phyloP scores from a whole-genome alignment of 2,113 vertebrate genomes.

The Petaurus breviceps region DNA sequence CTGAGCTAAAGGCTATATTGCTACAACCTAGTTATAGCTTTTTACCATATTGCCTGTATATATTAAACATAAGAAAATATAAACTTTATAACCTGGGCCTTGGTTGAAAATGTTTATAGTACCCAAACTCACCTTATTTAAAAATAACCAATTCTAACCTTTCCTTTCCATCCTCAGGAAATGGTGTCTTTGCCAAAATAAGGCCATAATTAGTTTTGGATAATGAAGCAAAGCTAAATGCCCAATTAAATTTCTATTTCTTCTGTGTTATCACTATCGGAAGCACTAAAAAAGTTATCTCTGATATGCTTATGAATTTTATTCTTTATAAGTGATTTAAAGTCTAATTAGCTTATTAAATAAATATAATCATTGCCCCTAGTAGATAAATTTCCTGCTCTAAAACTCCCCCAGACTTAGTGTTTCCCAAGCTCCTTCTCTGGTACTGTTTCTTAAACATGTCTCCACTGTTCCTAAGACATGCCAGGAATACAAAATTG shows the following conservation, averaged over 20 bases:
- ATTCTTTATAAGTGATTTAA: background rate
- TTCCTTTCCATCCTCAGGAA: background rate
- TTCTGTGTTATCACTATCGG: background rate
- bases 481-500: background rate
- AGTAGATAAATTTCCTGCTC: background rate
- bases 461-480: background rate
- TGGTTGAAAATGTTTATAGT: background rate
- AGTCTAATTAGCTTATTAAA: background rate
- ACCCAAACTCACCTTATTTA: background rate
- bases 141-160: background rate
- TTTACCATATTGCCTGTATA: too few relatives aligned
- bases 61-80: too few relatives aligned
- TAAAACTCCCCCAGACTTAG: background rate
- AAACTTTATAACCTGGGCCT: too few relatives aligned
- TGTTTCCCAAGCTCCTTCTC: background rate
- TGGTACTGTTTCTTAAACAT: background rate
- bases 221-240: conserved; percentile 2
- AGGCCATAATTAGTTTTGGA: background rate
- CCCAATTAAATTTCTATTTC: background rate
- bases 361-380: background rate
- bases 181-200: background rate
- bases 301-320: background rate
- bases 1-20: background rate
- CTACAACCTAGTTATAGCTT: too few relatives aligned
- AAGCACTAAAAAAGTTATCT: background rate